phyloP scores from a whole-genome alignment of 64 coral and sea anemone species.

The Montipora cactus region DNA sequence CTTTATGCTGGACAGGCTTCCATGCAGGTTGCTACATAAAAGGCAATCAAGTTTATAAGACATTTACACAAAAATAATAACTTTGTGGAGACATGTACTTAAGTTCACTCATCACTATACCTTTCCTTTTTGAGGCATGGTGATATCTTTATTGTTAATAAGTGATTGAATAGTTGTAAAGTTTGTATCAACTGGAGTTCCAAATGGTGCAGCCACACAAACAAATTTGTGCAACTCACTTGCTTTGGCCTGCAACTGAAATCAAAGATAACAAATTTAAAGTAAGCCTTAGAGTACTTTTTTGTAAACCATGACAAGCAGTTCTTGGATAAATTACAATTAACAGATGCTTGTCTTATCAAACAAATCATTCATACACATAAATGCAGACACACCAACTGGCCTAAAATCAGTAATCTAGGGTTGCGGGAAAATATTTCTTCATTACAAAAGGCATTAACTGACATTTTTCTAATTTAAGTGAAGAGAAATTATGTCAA shows the following conservation, averaged over 20 bases:
- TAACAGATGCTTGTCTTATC: too few species aligned
- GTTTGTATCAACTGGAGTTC: conserved; percentile 79
- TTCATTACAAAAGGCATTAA: too few species aligned
- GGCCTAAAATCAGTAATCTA: too few species aligned
- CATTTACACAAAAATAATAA: background rate
- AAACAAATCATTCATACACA: too few species aligned
- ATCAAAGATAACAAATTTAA: background rate
- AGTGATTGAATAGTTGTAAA: conserved; percentile 57
- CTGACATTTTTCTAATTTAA: too few species aligned
- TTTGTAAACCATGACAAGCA: too few species aligned
- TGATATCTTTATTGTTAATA: conserved; percentile 56
- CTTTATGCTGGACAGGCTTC: conserved; percentile 85
- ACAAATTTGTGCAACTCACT: conserved; percentile 65
- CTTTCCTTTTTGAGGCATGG: conserved; percentile 51
- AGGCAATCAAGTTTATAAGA: too few species aligned
- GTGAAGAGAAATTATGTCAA: too few species aligned
- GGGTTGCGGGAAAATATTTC: too few species aligned
- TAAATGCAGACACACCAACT: too few species aligned
- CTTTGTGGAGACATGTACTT: background rate
- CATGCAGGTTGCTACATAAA: conserved; percentile 83
- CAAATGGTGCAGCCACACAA: conserved; percentile 67
- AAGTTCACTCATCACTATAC: conserved; percentile 4
- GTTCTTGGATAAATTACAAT: too few species aligned
- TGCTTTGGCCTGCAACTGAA: conserved; percentile 58
- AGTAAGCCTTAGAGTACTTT: too few species aligned